These are phyloP conservation scores for Sarcophaga peregrina DNA, from an alignment of 1,140 invertebrate species.

Conservation along the genomic window DNA sequence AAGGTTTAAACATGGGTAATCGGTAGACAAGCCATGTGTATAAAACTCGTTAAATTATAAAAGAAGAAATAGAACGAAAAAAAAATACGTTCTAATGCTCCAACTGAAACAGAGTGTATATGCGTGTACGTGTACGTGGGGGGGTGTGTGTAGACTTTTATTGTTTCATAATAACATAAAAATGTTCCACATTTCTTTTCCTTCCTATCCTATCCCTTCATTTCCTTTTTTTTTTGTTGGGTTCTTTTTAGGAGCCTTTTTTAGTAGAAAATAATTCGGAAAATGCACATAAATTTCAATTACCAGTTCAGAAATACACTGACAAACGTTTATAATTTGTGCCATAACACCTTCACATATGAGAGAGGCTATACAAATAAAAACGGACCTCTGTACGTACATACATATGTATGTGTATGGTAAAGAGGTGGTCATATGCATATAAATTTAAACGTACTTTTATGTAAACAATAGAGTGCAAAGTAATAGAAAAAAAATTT, in stretches of 20 bases:
- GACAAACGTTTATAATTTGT: constrained; percentile 4
- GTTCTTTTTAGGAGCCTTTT: too few relatives aligned
- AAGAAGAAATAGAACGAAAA: neutral
- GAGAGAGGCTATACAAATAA: neutral
- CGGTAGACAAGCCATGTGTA: neutral
- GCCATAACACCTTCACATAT: neutral
- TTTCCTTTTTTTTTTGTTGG: too few relatives aligned
- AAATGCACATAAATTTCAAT: constrained; percentile 14
- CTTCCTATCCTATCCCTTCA: too few relatives aligned
- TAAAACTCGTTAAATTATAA: constrained; percentile 5
- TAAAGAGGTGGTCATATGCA: too few relatives aligned
- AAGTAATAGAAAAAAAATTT: neutral
- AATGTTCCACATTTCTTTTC: neutral
- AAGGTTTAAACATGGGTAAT: neutral
- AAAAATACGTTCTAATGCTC: neutral
- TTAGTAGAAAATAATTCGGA: neutral
- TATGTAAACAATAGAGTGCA: neutral
- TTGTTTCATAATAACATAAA: constrained; percentile 15
- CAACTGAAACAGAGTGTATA: neutral
- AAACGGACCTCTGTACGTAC: neutral
- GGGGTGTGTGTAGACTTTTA: neutral
- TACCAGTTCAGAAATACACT: neutral
- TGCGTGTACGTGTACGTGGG: neutral
- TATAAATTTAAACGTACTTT: neutral
- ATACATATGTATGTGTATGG: neutral